These are phyloP conservation scores for Esox niger DNA, from an alignment of 2,113 vertebrate genomes.

Conservation along the genomic window DNA sequence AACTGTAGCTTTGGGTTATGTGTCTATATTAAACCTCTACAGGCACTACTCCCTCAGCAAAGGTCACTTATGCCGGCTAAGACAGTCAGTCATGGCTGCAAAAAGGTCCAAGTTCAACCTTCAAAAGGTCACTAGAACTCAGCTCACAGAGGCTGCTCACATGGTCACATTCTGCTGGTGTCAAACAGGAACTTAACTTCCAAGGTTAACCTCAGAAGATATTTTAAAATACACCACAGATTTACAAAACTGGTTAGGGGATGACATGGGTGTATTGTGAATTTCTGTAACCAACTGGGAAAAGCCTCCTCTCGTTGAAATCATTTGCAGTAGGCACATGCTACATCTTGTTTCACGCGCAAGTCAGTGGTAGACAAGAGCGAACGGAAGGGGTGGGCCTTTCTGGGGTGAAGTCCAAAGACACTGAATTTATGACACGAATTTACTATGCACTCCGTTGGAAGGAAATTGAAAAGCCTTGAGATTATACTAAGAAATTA, in stretches of 20 bases:
- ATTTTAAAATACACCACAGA: constrained; percentile 23
- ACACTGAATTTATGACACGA: not conserved
- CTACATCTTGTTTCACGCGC: not conserved
- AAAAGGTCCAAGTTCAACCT: constrained; percentile 71
- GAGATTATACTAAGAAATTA: too few relatives aligned
- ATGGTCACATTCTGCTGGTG: constrained; percentile 59
- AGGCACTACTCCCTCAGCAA: constrained; percentile 52
- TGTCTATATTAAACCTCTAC: constrained; percentile 68
- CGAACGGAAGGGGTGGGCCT: not conserved
- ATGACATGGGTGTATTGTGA: constrained; percentile 21
- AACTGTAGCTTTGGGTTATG: constrained; percentile 62
- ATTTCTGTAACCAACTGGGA: not conserved
- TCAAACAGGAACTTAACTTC: constrained; percentile 24
- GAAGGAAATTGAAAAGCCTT: too few relatives aligned
- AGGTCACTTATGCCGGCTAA: constrained; percentile 56
- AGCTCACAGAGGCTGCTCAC: constrained; percentile 67
- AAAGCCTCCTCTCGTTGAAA: constrained; percentile 2
- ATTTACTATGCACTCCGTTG: too few relatives aligned
- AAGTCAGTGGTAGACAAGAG: not conserved
- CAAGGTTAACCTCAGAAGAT: constrained; percentile 10
- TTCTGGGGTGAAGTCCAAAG: constrained; percentile 47
- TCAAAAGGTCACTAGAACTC: constrained; percentile 56
- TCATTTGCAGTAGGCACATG: not conserved
- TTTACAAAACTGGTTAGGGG: not conserved
- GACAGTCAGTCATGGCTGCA: constrained; percentile 19